Conservation (phyloP, 2,113 vertebrate genomes). For the Maccullochella peelii region DNA sequence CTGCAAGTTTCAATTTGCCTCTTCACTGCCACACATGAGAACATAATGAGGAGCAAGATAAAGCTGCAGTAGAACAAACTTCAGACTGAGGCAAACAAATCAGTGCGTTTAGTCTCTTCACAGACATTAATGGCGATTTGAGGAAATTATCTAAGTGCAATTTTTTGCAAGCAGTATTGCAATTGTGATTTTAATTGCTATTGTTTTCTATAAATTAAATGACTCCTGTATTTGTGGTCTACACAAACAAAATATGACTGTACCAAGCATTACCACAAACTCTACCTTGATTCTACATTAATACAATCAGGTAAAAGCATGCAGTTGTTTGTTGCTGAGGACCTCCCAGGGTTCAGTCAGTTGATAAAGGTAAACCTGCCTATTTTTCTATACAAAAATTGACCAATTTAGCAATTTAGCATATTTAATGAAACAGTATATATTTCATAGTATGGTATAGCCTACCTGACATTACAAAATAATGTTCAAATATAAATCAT, state of each 20-base stretch:
- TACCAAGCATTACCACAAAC: too few relatives aligned
- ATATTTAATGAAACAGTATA: background rate
- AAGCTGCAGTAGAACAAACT: background rate
- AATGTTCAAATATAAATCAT: too few relatives aligned
- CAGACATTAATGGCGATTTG: background rate
- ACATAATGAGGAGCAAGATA: background rate
- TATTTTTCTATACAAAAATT: background rate
- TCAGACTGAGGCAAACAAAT: background rate
- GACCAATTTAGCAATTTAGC: too few relatives aligned
- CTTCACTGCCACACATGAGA: background rate
- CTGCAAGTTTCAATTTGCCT: constrained; percentile 23
- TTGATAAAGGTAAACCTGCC: background rate
- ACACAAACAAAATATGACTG: background rate
- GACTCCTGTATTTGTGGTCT: background rate
- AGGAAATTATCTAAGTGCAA: background rate
- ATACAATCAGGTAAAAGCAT: background rate
- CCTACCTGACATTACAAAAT: background rate
- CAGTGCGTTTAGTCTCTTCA: background rate
- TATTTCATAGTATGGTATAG: background rate
- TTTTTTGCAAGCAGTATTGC: background rate
- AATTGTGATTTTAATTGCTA: background rate
- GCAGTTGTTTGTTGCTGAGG: background rate
- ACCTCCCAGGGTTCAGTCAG: background rate
- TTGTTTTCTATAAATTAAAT: background rate
- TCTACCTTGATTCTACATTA: background rate